Evolutionary conservation across 2,113 vertebrate species (phyloP), one percentile per base, ranked within the genome.

Genomic region (Chinchilla lanigera): DNA sequence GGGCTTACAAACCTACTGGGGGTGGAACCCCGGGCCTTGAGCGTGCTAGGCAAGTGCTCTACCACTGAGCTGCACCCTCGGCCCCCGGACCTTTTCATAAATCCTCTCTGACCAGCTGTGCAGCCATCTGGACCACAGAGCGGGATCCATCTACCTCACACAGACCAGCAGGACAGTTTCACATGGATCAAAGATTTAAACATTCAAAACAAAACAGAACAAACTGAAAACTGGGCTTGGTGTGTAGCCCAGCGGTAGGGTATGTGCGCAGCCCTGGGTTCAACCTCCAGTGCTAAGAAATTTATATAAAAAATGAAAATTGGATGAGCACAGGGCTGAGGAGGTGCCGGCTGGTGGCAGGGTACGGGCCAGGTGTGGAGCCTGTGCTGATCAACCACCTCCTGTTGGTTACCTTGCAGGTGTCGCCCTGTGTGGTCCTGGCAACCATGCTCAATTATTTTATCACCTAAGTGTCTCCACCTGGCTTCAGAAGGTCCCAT

Each of bases 151-250:
- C 47, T 47, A 44, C 17, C 26, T 80, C 67, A 50, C 63, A 10
- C 83, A 11, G 6, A 20, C 41, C 30, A 44, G 38, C 81, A 67
- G 81, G 28, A 47, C 5, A 33, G 12, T 80, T 81, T 67, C 28
- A 81, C 6, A 16, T 3, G 35, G 54, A 78, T 60, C 77, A 67
- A 94, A 96, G 47, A 14, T 84, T 67, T 44, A 83, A 87, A 81
- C 28, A 81, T 44, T 28, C 10, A 9, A 16, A 96, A 92, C 35
- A 9, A 69, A 63, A 63, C 24, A 22, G 24, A 60, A 60, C 20
- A 26, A 28, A 61, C 60, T 30, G 56, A 12, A 24, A 14, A 0
- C 2, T 4, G 52, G 50, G n/a, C 26, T 16, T 7, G n/a, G n/a
- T 17, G 17, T 41, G 2, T 35, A 44, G n/a, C 50, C 82, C 47